Percentiles rank a stretch among this genome's conserved stretches.
Conservation (phyloP, 2,113 vertebrate species). For the Orthochromis malagaraziensis region DNA sequence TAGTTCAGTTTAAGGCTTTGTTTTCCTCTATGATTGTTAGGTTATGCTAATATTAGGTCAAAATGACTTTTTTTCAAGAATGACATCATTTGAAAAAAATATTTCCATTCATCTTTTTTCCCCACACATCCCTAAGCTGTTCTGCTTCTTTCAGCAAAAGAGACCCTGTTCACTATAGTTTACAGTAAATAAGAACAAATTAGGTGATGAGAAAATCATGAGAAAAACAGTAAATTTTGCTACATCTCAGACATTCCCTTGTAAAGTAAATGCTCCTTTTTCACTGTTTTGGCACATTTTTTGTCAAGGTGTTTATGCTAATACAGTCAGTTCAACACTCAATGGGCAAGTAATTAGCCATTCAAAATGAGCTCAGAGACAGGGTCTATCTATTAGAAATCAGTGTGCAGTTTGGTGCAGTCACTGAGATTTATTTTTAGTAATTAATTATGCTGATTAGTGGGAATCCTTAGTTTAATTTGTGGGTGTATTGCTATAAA, state of each 20-base stretch:
- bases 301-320: not conserved
- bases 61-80: not conserved
- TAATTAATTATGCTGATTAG: not conserved
- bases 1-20: not conserved
- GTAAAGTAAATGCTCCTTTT: rapidly evolving
- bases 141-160: not conserved
- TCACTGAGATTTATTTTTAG: not conserved
- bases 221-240: not conserved
- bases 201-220: not conserved
- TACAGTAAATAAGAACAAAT: constrained; percentile 15
- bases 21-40: not conserved
- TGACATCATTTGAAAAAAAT: not conserved
- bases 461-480: not conserved
- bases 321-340: not conserved
- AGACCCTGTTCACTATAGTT: not conserved
- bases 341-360: not conserved
- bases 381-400: not conserved
- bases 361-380: not conserved
- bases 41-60: not conserved
- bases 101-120: not conserved
- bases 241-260: not conserved
- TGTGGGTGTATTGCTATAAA: not conserved
- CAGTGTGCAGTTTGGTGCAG: not conserved
- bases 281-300: not conserved
- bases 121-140: not conserved